These are phyloP conservation scores for Acanthosoma haemorrhoidale DNA, from an alignment of 2,888 invertebrate species.

Conservation along the genomic window DNA sequence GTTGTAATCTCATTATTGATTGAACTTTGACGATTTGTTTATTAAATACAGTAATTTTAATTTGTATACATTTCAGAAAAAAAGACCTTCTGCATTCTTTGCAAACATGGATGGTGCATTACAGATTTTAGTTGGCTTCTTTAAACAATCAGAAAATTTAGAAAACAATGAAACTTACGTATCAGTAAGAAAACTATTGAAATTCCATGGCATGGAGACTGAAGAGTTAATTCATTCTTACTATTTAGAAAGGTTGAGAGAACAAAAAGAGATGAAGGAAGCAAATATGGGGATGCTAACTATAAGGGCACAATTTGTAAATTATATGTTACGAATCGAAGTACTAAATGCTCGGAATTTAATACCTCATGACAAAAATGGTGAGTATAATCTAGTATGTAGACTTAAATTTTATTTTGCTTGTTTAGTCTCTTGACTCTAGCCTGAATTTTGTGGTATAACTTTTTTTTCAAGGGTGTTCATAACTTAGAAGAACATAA, in stretches of 20 bases:
- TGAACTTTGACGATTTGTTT: no score
- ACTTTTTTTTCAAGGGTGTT: no score
- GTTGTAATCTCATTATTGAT: no score
- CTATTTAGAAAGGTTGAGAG: slow-evolving; percentile 56
- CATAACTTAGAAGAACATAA: no score
- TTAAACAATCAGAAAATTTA: slow-evolving; percentile 62
- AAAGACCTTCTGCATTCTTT: slow-evolving; percentile 86
- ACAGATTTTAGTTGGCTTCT: slow-evolving; percentile 78
- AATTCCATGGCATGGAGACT: slow-evolving; percentile 84
- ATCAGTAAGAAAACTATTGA: slow-evolving; percentile 62
- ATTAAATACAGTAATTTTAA: no score
- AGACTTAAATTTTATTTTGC: no score
- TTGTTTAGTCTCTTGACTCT: no score
- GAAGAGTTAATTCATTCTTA: slow-evolving; percentile 80
- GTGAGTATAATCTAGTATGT: no score
- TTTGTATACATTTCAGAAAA: slow-evolving; percentile 76
- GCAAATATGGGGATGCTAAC: slow-evolving; percentile 71
- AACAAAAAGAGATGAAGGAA: slow-evolving; percentile 60
- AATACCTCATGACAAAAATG: slow-evolving; percentile 80
- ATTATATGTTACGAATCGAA: slow-evolving; percentile 69
- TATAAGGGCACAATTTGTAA: slow-evolving; percentile 66
- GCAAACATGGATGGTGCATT: slow-evolving; percentile 82
- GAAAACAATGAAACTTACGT: slow-evolving; percentile 39
- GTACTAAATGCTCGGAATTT: slow-evolving; percentile 86
- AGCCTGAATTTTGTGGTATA: no score